Evolutionary conservation across 2,113 vertebrate genomes (phyloP), one percentile per base, ranked within the genome.

Genomic region (Saccopteryx leptura): DNA sequence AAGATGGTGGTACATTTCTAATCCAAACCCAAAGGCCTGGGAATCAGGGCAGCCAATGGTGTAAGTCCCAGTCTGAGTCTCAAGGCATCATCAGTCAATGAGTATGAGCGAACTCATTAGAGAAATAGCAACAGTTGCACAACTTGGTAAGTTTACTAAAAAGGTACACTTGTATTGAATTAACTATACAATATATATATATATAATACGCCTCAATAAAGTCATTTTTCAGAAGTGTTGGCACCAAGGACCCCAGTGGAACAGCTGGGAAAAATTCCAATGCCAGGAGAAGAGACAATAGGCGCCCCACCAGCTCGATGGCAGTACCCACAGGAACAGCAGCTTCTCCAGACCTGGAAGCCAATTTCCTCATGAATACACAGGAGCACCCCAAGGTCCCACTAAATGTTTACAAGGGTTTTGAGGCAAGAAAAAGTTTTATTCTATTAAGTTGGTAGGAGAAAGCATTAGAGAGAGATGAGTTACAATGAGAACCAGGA

Each of bases 241-340:
- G 50, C 52, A 50, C 33, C 28, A 39, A 60, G 33, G 52, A 28
- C 4, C 50, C 56, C 76, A 82, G 78, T 28, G 33, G 66, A 28
- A 33, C 39, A 83, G 14, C 60, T 28, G 61, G 17, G 56, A 75
- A 26, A 94, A 82, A 58, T 50, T 50, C 31, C 46, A 52, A 13
- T 2, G 4, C 58, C 8, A 4, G 60, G 63, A 68, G 52, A n/a
- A 26, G 2, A 58, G 61, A 78, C 23, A 28, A 76, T 54, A 78
- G 63, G 26, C 0, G 2, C 9, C 9, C 39, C 18, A 8, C 21
- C 10, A 6, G 31, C 7, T 46, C 12, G 4, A 14, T 15, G 52
- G 17, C 85, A 12, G 65, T 12, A 19, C 6, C 91, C 74, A 63
- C 0, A 0, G n/a, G 50, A 89, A 46, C 21, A 72, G 63, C 4